A percentile compares a stretch with the other conserved stretches of the same genome.
Conservation (phyloP, 2,888 invertebrate species). For the Patella depressa region DNA sequence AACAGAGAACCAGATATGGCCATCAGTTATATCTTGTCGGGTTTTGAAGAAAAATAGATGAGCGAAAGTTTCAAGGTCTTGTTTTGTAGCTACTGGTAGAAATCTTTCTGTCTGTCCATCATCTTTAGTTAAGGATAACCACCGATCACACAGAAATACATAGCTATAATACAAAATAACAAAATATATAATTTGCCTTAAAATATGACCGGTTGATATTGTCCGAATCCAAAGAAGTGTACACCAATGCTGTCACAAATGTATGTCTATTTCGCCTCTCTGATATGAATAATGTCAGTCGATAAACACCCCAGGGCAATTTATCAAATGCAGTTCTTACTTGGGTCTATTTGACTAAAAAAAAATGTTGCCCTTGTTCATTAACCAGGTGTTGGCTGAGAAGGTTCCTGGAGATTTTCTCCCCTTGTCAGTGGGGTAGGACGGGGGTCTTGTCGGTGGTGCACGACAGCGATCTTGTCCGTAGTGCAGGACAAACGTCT, state of each 20-base stretch:
- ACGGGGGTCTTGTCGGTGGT: slow-evolving; percentile 8
- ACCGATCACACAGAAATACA: slow-evolving; percentile 62
- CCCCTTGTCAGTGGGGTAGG: too few relatives aligned
- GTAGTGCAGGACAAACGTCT: too few relatives aligned
- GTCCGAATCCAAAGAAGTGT: neutral
- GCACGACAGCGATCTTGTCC: slow-evolving; percentile 70
- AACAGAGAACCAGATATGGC: slow-evolving; percentile 73
- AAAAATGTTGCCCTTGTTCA: too few relatives aligned
- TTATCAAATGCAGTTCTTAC: too few relatives aligned
- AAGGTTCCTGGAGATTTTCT: slow-evolving; percentile 46
- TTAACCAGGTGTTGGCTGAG: slow-evolving; percentile 62
- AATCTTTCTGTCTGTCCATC: slow-evolving; percentile 71
- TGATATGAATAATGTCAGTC: too few relatives aligned
- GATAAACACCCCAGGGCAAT: too few relatives aligned
- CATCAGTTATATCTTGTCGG: slow-evolving; percentile 67
- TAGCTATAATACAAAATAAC: slow-evolving; percentile 39
- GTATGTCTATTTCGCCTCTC: too few relatives aligned
- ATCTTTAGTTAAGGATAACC: slow-evolving; percentile 70
- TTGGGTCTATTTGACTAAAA: too few relatives aligned
- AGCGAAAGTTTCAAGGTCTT: slow-evolving; percentile 64
- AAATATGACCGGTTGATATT: neutral
- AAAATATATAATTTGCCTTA: too few relatives aligned
- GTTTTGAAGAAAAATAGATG: slow-evolving; percentile 67
- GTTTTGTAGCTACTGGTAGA: slow-evolving; percentile 66
- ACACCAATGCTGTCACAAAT: neutral